Evolutionary conservation across 1,140 invertebrate genomes (phyloP), one percentile per base, ranked within the genome.

Genomic region (Zaprionus lachaisei): DNA sequence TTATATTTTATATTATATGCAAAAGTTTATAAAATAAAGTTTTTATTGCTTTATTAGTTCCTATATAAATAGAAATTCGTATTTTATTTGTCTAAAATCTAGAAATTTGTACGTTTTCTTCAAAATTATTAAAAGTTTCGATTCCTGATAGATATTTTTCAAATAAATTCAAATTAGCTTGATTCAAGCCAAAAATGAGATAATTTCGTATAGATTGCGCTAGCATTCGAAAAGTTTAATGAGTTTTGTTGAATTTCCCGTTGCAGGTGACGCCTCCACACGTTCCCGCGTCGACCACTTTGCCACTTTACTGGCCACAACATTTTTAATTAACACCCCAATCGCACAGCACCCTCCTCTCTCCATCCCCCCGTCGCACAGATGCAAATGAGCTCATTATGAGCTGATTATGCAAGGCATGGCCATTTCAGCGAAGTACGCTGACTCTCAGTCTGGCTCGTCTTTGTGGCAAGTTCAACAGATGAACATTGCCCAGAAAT

Each of bases 381-480:
- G 76, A 83, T 87, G 83, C 64, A 89, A 86, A 86, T 86, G 77
- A 89, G 80, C 84, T 86, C 83, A 83, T 89, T 89, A 86, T 72
- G 80, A 55, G 70, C 73, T 78, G 83, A 87, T 86, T 86, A 86
- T 86, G 80, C 77, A 80, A 86, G 81, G 61, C 54, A 87, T 38
- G 68, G 65, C 56, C 58, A 67, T 56, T 62, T 61, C 57, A 51
- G 26, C 44, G 31, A 37, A 31, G 55, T 80, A 34, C 61, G 60
- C 79, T 37, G 34, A 44, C 34, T 69, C 24, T 55, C 65, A 54
- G 20, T 28, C 22, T 47, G 41, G 41, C 41, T 9, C 7, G 41
- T 47, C 41, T 28, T n/a, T 38, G 44, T 65, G 57, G 82, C 66
- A 72, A 81, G 79, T 79, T 86, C 75, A 76, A 65, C 76, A 85